Evolutionary conservation across 2,888 invertebrate genomes (phyloP), one percentile per base, ranked within the genome.

Genomic region (Lepetodrilus schrolli): DNA sequence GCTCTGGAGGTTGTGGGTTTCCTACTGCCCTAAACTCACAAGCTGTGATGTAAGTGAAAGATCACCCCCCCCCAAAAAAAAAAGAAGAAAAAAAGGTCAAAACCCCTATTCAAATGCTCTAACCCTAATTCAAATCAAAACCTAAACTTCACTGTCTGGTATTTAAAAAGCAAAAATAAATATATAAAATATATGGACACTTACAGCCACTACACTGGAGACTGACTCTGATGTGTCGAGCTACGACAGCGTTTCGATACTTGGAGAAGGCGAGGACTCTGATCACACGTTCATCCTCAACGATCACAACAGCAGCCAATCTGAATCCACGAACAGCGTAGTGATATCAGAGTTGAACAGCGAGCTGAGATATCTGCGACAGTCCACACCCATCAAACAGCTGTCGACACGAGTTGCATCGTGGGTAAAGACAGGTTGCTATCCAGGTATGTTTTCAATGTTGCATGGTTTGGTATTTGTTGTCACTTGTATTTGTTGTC

Each of bases 281-380:
- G 79, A 79, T 73, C 47, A 74, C 30, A 79, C 79, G 2, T 79
- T 74, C 73, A 77, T 77, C 17, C 36, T 79, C 30, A 50, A 47
- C 1, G 71, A 73, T 20, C 17, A 47, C 3, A 36, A n/a, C 2
- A 37, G 30, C 48, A 66, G 23, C 17, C 20, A 74, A 23, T 47
- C 23, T 43, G 47, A 70, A 43, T 23, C 17, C 20, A 13, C 48
- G 38, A 30, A 73, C 72, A 26, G 75, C 73, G 49, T 50, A 17
- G 49, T 38, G 13, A 66, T 37, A 7, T 72, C 75, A 7, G 13
- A 23, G 7, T 66, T 75, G 70, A 47, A 74, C 38, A 50, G n/a
- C 10, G 83, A 83, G 69, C 68, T 82, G 0, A 26, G 71, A 43
- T 75, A 79, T 48, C 75, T 83, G 2, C 69, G 77, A 2, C 77